Evolutionary conservation across 2,113 vertebrate species (phyloP).

Genomic region (Pundamilia nyererei): DNA sequence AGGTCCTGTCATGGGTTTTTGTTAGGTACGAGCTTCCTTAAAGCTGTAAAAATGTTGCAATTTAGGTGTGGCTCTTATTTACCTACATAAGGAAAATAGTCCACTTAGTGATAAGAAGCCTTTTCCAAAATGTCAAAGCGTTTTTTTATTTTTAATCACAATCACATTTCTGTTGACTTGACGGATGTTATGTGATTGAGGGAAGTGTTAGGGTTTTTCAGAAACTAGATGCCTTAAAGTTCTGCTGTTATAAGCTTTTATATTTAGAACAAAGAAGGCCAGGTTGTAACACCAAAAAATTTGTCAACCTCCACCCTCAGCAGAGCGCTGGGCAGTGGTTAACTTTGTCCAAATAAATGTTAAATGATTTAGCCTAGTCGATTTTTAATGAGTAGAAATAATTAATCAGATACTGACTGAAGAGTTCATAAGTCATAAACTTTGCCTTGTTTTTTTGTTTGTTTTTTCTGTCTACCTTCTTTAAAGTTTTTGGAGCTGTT

Average conservation of each 20-base stretch:
- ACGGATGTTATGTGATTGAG: background rate
- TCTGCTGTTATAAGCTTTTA: background rate
- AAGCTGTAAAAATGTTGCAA: background rate
- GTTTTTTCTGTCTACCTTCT: background rate
- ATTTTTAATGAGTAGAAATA: background rate
- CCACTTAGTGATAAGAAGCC: background rate
- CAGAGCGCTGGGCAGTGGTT: rapidly evolving
- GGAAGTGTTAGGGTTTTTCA: too few species aligned
- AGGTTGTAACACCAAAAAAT: background rate
- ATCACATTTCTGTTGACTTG: background rate
- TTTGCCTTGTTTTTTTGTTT: background rate
- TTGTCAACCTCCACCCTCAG: background rate
- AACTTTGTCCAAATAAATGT: background rate
- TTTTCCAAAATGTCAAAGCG: background rate
- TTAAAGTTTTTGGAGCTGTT: background rate
- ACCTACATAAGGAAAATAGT: background rate
- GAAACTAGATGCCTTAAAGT: background rate
- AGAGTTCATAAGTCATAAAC: rapidly evolving
- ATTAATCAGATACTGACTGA: background rate
- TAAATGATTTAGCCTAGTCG: rapidly evolving
- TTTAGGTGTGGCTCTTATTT: background rate
- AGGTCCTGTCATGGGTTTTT: background rate
- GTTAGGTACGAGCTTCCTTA: rapidly evolving
- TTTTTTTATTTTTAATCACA: background rate
- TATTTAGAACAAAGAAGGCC: background rate